phyloP scores from a whole-genome alignment of 2,797 vertebrate genomes.

The Rhincodon typus region DNA sequence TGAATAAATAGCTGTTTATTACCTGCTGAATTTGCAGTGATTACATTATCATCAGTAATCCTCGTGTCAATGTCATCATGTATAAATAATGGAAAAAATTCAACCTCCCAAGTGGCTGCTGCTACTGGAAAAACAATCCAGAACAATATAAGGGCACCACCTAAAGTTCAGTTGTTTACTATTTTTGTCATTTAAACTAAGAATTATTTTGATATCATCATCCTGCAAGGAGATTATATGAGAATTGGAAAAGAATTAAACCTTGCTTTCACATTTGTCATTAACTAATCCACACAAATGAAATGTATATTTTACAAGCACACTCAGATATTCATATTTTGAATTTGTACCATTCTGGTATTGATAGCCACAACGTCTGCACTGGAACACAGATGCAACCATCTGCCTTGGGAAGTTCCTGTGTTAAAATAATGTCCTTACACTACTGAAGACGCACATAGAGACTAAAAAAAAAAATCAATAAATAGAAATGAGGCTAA shows the following conservation, averaged over 20 bases:
- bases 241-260: not conserved
- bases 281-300: not conserved
- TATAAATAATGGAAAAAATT: not conserved
- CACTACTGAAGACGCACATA: not conserved
- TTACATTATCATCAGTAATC: not conserved
- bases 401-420: not conserved
- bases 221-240: not conserved
- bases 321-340: not conserved
- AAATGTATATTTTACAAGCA: not conserved
- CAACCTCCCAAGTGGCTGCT: not conserved
- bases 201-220: not conserved
- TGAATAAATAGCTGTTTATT: not conserved
- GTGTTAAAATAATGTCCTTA: not conserved
- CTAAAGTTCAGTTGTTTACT: not conserved
- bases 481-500: not conserved
- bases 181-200: no score
- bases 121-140: not conserved
- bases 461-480: not conserved
- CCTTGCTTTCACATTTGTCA: not conserved
- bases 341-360: not conserved
- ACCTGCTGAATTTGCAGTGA: not conserved
- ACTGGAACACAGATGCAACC: not conserved
- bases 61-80: not conserved
- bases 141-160: not conserved
- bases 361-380: not conserved